These are phyloP conservation scores for Toxotes chatareus DNA, from an alignment of 2,113 vertebrate species.

Conservation along the genomic window DNA sequence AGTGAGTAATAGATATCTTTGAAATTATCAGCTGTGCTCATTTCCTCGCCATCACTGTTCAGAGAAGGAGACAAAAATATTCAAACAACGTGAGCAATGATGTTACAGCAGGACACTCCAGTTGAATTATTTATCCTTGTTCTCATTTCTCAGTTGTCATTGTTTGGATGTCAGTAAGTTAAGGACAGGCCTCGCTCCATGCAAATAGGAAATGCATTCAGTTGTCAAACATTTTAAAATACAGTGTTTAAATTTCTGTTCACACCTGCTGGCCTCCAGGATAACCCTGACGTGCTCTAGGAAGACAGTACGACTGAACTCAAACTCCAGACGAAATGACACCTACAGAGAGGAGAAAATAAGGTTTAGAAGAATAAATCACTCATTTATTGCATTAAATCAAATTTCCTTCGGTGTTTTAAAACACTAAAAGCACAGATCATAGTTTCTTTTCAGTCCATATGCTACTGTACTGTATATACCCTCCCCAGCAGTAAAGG, in stretches of 20 bases:
- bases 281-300: conserved; percentile 88
- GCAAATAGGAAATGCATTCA: not conserved
- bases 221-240: not conserved
- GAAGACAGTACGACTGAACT: conserved; percentile 91
- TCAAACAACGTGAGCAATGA: not conserved
- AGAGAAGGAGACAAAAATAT: conserved; percentile 39
- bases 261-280: conserved; percentile 87
- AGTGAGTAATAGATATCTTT: conserved; percentile 89
- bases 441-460: conserved; percentile 17
- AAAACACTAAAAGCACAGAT: conserved; percentile 1
- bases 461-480: conserved; percentile 10
- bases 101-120: not conserved
- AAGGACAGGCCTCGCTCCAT: not conserved
- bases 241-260: not conserved
- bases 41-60: conserved; percentile 91
- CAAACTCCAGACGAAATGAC: conserved; percentile 93
- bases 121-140: not conserved
- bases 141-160: not conserved
- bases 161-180: not conserved
- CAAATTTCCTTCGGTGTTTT: not conserved
- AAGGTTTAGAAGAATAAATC: conserved; percentile 16
- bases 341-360: conserved; percentile 79
- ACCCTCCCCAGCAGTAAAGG: conserved; percentile 22
- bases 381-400: not conserved
- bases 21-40: conserved; percentile 87